These are phyloP conservation scores for Drosophila nannoptera DNA, from an alignment of 1,140 invertebrate genomes.

Conservation along the genomic window DNA sequence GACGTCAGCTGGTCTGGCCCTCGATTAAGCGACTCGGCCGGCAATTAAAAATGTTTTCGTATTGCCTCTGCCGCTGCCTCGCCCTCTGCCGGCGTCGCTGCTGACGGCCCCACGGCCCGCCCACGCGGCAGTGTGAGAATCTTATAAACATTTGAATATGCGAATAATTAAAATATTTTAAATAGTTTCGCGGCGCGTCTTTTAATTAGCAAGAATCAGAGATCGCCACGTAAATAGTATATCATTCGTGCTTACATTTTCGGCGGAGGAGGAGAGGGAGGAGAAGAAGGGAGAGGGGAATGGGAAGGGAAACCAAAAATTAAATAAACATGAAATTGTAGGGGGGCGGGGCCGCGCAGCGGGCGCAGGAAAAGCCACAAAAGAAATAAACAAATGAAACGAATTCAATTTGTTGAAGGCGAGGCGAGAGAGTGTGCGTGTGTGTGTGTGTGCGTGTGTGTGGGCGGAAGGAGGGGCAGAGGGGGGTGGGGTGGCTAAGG, in stretches of 20 bases:
- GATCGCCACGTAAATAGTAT: conserved; percentile 31
- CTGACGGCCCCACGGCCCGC: conserved; percentile 19
- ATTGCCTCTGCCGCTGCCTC: conserved; percentile 17
- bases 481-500: conserved; percentile 58
- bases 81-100: neutral
- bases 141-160: conserved; percentile 54
- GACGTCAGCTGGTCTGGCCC: conserved; percentile 63
- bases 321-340: conserved; percentile 19
- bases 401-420: conserved; percentile 46
- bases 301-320: neutral
- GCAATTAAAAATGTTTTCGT: conserved; percentile 66
- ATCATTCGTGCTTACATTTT: conserved; percentile 46
- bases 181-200: conserved; percentile 65
- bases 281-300: no score
- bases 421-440: conserved; percentile 31
- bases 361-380: conserved; percentile 4
- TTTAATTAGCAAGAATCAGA: conserved; percentile 54
- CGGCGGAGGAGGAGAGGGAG: no score
- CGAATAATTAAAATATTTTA: conserved; percentile 71
- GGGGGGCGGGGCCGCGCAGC: neutral
- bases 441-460: no score
- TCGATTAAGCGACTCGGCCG: conserved; percentile 40
- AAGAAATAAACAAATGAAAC: conserved; percentile 47
- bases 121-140: neutral
- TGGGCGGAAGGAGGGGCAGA: conserved; percentile 36